Percentiles rank a stretch among this genome's conserved stretches.
Conservation (phyloP, 2,797 vertebrate genomes). For the Mastacembelus armatus region DNA sequence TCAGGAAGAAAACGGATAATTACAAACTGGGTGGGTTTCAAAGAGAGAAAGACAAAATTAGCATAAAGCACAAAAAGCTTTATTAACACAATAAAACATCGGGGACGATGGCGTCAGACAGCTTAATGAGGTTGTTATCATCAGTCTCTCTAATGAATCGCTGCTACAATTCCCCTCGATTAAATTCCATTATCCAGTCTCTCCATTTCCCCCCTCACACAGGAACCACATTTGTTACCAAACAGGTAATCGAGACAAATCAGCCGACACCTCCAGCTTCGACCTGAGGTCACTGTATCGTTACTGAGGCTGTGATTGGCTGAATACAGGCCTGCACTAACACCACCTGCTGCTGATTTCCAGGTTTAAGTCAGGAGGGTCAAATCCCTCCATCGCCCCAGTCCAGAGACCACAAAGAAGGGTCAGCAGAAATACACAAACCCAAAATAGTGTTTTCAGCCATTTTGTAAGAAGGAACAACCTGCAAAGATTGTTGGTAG, state of each 20-base stretch:
- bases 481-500: no score
- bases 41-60: constrained; percentile 23
- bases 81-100: constrained; percentile 39
- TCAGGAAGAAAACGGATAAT: background rate
- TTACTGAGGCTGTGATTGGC: no score
- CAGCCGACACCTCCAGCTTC: background rate
- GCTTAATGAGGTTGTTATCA: constrained; percentile 56
- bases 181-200: constrained; percentile 44
- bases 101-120: constrained; percentile 31
- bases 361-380: no score
- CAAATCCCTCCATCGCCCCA: no score
- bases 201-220: constrained; percentile 6
- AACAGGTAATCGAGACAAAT: constrained; percentile 40
- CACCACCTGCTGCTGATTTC: no score
- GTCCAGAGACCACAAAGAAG: no score
- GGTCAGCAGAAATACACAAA: no score
- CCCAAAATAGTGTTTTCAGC: no score
- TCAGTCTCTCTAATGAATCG: constrained; percentile 55
- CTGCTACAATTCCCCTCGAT: constrained; percentile 35
- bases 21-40: no score
- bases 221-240: constrained; percentile 49
- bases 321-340: no score
- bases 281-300: background rate
- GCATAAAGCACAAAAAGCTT: constrained; percentile 44
- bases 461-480: no score